Base-by-base conservation (phyloP, 2,888 invertebrate species). In the Atethmia centrago region DNA sequence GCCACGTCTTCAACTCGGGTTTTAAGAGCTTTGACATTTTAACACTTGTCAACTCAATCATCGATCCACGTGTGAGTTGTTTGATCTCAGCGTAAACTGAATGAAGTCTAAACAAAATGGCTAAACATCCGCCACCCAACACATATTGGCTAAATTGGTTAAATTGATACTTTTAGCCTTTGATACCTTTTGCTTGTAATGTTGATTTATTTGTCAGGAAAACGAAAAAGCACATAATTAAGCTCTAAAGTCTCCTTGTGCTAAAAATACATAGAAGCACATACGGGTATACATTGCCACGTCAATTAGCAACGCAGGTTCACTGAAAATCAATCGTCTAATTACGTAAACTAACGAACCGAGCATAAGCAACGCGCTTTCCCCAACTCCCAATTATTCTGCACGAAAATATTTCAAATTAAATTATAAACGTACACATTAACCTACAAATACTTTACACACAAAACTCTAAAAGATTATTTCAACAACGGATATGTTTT, bases 291-390 rank as follows among this genome's bases (percentile, higher is more conserved):
- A 56, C 49, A 36, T 25, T n/a, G 51, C 69, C 12, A 28, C 53
- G 36, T 69, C 36, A 83, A 79, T 68, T 71, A 74, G 67, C 47
- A 83, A 67, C 42, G 14, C 73, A 56, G 56, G 42, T 73, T 69
- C 21, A 51, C 83, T 71, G 47, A 79, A 79, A 81, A 83, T 71
- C 79, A 83, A 83, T 81, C 49, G 59, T 61, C 67, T 73, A 71
- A 79, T 79, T 81, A 79, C 67, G 53, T 58, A 62, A 83, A 49
- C 61, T 74, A 79, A 83, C 83, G 73, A 82, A 73, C 73, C 79
- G 25, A 45, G 47, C 3, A 74, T 61, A 70, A 83, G 74, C 42
- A 74, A 58, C 74, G 51, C n/a, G 40, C 31, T 59, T 47, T 59
- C 5, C 53, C 31, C 14, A 61, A 28, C 40, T 45, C 36, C 19